Evolutionary conservation across 2,797 vertebrate species (phyloP).

Genomic region (Carduelis carduelis): DNA sequence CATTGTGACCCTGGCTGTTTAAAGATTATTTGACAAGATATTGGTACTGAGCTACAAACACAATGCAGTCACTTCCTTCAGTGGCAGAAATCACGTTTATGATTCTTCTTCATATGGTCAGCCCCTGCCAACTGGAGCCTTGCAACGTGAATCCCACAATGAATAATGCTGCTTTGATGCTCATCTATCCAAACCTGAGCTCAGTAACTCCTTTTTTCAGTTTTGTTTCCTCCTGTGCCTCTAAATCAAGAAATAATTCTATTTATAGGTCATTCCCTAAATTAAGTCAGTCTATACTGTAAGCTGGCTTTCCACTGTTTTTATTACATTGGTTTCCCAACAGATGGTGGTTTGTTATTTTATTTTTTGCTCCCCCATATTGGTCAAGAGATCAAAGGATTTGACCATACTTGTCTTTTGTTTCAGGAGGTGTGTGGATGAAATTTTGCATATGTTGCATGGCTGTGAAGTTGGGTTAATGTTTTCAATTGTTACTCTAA

Average conservation of each 20-base stretch:
- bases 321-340: slow-evolving; percentile 58
- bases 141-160: not conserved
- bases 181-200: not conserved
- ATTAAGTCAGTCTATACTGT: slow-evolving; percentile 16
- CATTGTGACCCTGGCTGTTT: not conserved
- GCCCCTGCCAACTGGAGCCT: not conserved
- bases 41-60: slow-evolving; percentile 15
- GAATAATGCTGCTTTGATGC: slow-evolving; percentile 9
- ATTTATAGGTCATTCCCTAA: slow-evolving; percentile 45
- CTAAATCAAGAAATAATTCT: slow-evolving; percentile 38
- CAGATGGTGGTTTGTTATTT: slow-evolving; percentile 60
- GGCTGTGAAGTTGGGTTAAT: slow-evolving; percentile 9
- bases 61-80: slow-evolving; percentile 34
- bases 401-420: slow-evolving; percentile 39
- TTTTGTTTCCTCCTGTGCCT: not conserved
- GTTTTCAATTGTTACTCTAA: slow-evolving; percentile 62
- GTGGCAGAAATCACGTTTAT: not conserved
- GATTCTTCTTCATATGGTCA: slow-evolving; percentile 10
- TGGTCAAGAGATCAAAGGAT: slow-evolving; percentile 66
- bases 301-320: slow-evolving; percentile 38
- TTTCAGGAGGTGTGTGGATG: slow-evolving; percentile 56
- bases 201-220: not conserved
- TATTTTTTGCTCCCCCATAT: slow-evolving; percentile 7
- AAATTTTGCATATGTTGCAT: slow-evolving; percentile 58
- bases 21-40: slow-evolving; percentile 29